Evolutionary conservation across 2,113 vertebrate species (phyloP).

Genomic region (Parus major): DNA sequence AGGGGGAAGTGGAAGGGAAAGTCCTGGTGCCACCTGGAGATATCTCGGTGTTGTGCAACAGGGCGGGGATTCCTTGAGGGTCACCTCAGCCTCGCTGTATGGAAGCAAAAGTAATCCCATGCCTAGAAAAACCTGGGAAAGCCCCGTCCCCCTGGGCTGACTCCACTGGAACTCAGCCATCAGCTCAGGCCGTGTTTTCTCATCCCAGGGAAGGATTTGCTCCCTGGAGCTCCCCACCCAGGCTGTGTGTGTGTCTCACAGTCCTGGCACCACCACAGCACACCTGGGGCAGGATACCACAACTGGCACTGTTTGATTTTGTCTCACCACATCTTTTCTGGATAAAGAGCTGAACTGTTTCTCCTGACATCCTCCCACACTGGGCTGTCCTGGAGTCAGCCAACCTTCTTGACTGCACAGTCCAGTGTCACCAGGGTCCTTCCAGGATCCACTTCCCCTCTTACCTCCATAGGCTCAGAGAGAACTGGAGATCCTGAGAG

Average conservation of each 20-base stretch:
- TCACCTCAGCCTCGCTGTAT: not conserved
- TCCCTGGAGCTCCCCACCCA: not conserved
- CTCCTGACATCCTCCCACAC: rapidly evolving
- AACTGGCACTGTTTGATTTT: rapidly evolving
- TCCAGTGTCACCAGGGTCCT: not conserved
- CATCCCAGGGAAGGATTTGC: not conserved
- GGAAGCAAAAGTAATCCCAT: rapidly evolving
- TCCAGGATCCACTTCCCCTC: not conserved
- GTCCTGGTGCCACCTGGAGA: rapidly evolving
- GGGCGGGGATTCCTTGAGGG: not conserved
- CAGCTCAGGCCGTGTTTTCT: rapidly evolving
- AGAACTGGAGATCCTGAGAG: not conserved
- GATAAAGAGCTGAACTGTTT: not conserved
- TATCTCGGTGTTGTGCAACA: not conserved
- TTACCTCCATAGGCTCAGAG: rapidly evolving
- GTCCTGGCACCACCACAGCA: not conserved
- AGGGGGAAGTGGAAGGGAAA: not conserved
- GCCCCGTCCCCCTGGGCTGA: not conserved
- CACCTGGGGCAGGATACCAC: not conserved
- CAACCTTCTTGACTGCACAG: not conserved
- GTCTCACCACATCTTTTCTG: not conserved
- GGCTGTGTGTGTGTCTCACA: not conserved
- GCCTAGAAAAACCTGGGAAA: not conserved
- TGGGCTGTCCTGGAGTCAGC: not conserved
- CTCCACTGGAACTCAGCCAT: rapidly evolving